A percentile compares a stretch with the other conserved stretches of the same genome.
Conservation (phyloP, 2,797 vertebrate species). For the Sebastes elongatus region DNA sequence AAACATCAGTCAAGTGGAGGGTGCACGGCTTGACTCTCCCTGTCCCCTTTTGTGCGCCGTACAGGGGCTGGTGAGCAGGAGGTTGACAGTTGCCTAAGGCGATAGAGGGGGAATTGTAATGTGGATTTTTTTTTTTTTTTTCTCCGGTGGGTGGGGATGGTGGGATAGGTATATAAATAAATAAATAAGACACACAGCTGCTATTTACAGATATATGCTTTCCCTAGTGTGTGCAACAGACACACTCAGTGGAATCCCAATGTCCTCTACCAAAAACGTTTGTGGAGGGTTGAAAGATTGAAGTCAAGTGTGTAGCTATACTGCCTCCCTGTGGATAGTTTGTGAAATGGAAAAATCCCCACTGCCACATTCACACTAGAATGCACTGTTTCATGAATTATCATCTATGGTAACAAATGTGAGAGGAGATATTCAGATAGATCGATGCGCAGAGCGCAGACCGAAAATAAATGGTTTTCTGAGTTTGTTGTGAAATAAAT, state of each 20-base stretch:
- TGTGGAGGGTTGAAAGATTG: not conserved
- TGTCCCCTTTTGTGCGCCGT: slow-evolving; percentile 33
- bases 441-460: not conserved
- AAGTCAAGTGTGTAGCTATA: slow-evolving; percentile 43
- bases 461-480: not conserved
- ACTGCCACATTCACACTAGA: not conserved
- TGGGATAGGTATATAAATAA: slow-evolving; percentile 46
- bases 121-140: slow-evolving; percentile 12
- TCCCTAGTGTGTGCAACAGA: slow-evolving; percentile 43
- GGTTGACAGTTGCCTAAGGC: slow-evolving; percentile 78
- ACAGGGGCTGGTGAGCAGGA: slow-evolving; percentile 57
- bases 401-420: not conserved
- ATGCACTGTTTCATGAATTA: slow-evolving; percentile 2
- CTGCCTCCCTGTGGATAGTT: slow-evolving; percentile 66
- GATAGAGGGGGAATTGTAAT: slow-evolving; percentile 35
- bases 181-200: slow-evolving; percentile 63
- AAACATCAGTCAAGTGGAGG: slow-evolving; percentile 55
- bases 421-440: not conserved
- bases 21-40: slow-evolving; percentile 41
- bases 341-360: not conserved
- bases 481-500: not conserved
- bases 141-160: not conserved
- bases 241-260: slow-evolving; percentile 64
- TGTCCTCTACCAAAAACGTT: slow-evolving; percentile 34
- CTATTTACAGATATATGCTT: slow-evolving; percentile 80